Evolutionary conservation across 2,797 vertebrate genomes (phyloP), one percentile per base, ranked within the genome.

Genomic region (Mus caroli): DNA sequence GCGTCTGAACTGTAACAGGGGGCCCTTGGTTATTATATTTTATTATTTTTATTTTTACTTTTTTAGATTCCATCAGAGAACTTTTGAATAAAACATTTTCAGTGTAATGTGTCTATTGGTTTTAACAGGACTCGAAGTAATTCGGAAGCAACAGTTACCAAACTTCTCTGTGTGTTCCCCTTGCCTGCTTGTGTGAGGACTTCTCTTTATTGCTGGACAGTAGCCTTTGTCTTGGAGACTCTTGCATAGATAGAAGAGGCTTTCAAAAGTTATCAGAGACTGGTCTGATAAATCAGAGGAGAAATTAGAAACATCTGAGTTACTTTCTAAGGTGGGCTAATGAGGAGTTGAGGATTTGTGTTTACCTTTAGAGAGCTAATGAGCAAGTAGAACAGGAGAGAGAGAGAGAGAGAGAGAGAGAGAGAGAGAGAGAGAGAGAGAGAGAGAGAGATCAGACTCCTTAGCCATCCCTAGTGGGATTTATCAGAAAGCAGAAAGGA

Each of bases 281-380:
- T 0, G 22, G 93, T 94, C 94, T 97, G 95, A 97, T 93, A 97
- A 97, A 97, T 97, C 93, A 78, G 96, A 95, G 0, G 93, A 91
- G 96, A 97, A 97, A 97, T 96, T 96, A 96, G 95, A 94, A 96
- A 96, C 96, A 96, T 97, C 92, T 97, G 94, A 98, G 96, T 97
- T 97, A 96, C 97, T 97, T 97, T 97, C 96, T 97, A 96, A 96
- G 87, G 64, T 96, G 94, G 85, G 92, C 92, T 97, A 96, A 97
- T 94, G 91, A 97, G 96, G 95, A 97, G 93, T 89, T 22, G 89
- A 92, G 67, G 95, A 95, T 98, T 97, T 97, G 95, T 95, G 95
- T 97, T 97, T 97, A 96, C 94, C 88, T 94, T 95, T 95, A 96
- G 94, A 97, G 97, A 97, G 92, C 95, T 93, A 97, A 97, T 96